Evolutionary conservation across 2,888 invertebrate genomes (phyloP).

Genomic region (Nebria salina): DNA sequence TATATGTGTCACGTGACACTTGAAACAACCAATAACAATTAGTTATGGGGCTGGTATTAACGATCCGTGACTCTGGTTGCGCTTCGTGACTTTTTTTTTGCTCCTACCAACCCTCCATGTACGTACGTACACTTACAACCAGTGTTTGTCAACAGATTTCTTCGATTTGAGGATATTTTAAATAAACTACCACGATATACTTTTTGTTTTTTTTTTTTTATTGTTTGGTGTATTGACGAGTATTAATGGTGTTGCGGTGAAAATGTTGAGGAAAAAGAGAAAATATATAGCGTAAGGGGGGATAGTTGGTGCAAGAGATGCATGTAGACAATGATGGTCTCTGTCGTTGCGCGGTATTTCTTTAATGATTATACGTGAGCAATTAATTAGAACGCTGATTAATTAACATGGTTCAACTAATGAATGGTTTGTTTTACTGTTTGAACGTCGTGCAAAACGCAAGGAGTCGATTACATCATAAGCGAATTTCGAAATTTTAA

Average conservation of each 20-base stretch:
- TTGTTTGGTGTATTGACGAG: no score
- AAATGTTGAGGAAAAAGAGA: neutral
- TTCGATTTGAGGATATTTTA: no score
- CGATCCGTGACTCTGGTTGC: slow-evolving; percentile 26
- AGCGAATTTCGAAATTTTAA: no score
- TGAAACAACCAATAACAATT: slow-evolving; percentile 39
- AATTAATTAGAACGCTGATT: slow-evolving; percentile 44
- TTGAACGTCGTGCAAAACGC: neutral
- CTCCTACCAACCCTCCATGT: neutral
- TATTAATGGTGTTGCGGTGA: no score
- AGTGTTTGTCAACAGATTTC: neutral
- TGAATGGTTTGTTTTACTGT: slow-evolving; percentile 26
- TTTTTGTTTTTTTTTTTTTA: no score
- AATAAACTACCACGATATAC: no score
- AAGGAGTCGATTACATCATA: neutral
- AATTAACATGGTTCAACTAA: slow-evolving; percentile 35
- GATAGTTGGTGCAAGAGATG: neutral
- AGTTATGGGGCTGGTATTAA: slow-evolving; percentile 37
- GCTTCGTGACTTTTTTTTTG: neutral
- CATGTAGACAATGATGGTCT: neutral
- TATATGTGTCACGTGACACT: slow-evolving; percentile 32
- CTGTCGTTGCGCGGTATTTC: slow-evolving; percentile 17
- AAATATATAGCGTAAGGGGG: neutral
- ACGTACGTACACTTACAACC: neutral
- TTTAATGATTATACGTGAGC: slow-evolving; percentile 40